A percentile compares a stretch with the other conserved stretches of the same genome.
Evolutionary conservation across 2,888 invertebrate genomes (phyloP).

Genomic region (Parthenolecanium corni): DNA sequence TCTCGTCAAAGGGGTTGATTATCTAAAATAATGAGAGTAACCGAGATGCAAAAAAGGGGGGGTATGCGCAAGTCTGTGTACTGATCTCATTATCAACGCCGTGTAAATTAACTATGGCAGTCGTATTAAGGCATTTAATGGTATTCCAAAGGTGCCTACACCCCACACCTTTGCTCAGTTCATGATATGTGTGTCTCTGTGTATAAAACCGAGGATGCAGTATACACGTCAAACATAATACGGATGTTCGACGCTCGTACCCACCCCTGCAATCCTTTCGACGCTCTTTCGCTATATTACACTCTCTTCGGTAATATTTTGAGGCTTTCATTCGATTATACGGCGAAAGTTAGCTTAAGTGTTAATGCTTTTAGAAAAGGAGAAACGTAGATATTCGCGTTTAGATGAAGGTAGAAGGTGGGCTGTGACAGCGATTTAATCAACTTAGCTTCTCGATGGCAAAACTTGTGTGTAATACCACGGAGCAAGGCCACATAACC

Average conservation of each 20-base stretch:
- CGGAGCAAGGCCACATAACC: conserved; percentile 23
- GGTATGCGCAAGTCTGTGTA: neutral
- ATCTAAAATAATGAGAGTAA: conserved; percentile 21
- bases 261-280: too few species aligned
- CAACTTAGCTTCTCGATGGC: conserved; percentile 9
- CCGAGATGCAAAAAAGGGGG: neutral
- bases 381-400: too few species aligned
- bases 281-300: too few species aligned
- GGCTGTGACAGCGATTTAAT: conserved; percentile 22
- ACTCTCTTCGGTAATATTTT: neutral
- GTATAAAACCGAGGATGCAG: too few species aligned
- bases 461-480: conserved; percentile 11
- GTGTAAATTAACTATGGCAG: conserved; percentile 26
- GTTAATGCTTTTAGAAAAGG: too few species aligned
- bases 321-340: conserved; percentile 21
- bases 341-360: conserved; percentile 18
- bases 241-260: too few species aligned
- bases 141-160: neutral
- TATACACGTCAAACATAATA: conserved; percentile 7
- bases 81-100: conserved; percentile 25
- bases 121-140: conserved; percentile 25
- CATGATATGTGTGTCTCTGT: too few species aligned
- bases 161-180: too few species aligned
- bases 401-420: conserved; percentile 9
- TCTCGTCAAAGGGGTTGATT: conserved; percentile 27